Evolutionary conservation across 2,113 vertebrate genomes (phyloP).

Genomic region (Collichthys lucidus): DNA sequence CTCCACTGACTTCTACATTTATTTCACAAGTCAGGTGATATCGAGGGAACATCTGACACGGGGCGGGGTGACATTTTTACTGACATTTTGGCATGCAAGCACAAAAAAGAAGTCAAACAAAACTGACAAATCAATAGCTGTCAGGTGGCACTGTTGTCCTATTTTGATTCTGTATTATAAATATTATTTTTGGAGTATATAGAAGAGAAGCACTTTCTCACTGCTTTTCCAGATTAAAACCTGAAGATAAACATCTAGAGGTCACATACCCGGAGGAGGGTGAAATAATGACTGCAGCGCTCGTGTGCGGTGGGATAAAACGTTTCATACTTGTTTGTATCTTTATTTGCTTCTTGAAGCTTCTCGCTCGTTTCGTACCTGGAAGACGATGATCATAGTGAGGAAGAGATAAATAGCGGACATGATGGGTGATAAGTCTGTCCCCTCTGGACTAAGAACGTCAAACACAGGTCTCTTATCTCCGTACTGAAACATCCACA

Average conservation of each 20-base stretch:
- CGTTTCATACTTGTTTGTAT: constrained; percentile 32
- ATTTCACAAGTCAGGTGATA: constrained; percentile 3
- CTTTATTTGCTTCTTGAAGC: constrained; percentile 25
- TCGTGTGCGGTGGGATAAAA: constrained; percentile 19
- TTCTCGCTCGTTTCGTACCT: constrained; percentile 84
- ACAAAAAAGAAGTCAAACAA: not conserved
- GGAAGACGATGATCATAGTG: constrained; percentile 96
- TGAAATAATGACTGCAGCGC: not conserved
- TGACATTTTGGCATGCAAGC: constrained; percentile 4
- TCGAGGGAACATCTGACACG: constrained; percentile 28
- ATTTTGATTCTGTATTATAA: not conserved
- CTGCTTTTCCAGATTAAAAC: constrained; percentile 20
- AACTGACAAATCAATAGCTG: constrained; percentile 39
- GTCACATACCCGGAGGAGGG: constrained; percentile 12
- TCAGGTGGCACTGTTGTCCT: constrained; percentile 21
- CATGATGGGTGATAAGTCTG: constrained; percentile 88
- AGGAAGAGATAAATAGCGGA: constrained; percentile 95
- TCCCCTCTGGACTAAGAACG: constrained; percentile 90
- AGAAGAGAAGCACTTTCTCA: constrained; percentile 5
- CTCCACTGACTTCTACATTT: constrained; percentile 3
- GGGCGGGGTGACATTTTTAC: constrained; percentile 46
- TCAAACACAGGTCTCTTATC: constrained; percentile 93
- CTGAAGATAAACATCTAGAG: constrained; percentile 45
- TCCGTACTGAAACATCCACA: constrained; percentile 92
- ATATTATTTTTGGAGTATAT: constrained; percentile 13